Evolutionary conservation across 2,888 invertebrate genomes (phyloP).

Genomic region (Arge pagana): DNA sequence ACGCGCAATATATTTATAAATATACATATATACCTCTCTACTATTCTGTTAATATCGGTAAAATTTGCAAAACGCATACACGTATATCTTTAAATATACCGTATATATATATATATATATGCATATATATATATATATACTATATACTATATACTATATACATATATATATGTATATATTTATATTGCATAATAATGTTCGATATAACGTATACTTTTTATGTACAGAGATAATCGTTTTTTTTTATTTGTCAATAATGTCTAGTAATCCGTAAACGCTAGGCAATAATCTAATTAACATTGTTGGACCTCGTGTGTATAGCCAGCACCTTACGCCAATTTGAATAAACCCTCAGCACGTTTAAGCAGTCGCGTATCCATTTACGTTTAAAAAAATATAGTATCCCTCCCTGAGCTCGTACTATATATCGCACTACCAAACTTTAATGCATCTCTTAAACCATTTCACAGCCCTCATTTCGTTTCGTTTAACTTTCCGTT

Average conservation of each 20-base stretch:
- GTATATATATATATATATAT: slow-evolving; percentile 53
- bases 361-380: slow-evolving; percentile 6
- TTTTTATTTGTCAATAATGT: slow-evolving; percentile 49
- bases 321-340: slow-evolving; percentile 53
- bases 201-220: slow-evolving; percentile 41
- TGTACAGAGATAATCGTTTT: slow-evolving; percentile 43
- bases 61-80: too few species aligned
- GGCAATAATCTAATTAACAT: slow-evolving; percentile 55
- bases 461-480: slow-evolving; percentile 57
- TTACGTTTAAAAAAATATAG: slow-evolving; percentile 54
- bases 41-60: too few species aligned
- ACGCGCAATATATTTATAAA: slow-evolving; percentile 1
- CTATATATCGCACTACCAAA: slow-evolving; percentile 32
- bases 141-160: slow-evolving; percentile 42
- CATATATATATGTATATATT: slow-evolving; percentile 42
- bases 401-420: slow-evolving; percentile 50
- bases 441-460: slow-evolving; percentile 27
- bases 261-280: slow-evolving; percentile 53
- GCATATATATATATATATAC: slow-evolving; percentile 47
- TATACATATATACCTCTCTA: background rate
- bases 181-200: slow-evolving; percentile 39
- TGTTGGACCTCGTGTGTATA: slow-evolving; percentile 55
- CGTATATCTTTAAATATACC: slow-evolving; percentile 45
- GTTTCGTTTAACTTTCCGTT: slow-evolving; percentile 33
- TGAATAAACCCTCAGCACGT: slow-evolving; percentile 4